Evolutionary conservation across 2,888 invertebrate species (phyloP), one percentile per base, ranked within the genome.

Genomic region (Pachycephus smyrnensis): DNA sequence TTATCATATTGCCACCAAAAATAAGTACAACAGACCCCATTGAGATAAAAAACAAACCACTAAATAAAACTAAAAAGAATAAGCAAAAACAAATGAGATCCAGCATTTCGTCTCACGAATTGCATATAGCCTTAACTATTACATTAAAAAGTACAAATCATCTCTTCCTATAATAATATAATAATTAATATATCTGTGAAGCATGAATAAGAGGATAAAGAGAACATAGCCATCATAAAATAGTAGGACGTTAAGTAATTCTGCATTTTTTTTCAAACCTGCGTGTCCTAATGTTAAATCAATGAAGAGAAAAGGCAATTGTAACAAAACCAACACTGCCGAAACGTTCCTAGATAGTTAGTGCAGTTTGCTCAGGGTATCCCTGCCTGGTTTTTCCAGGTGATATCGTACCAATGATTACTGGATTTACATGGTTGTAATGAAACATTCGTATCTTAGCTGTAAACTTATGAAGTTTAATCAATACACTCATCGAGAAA

Each of bases 71-170:
- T 55, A 55, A 23, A 23, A 23, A 55, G 23, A 76, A 36, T 32
- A 36, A n/a, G 35, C 12, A 15, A 76, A 55, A 55, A 55, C 23
- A 23, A 23, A 55, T 9, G 23, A 55, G 55, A 55, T 23, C 30
- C 6, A 71, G 71, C 71, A 71, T 31, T 71, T 33, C 71, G 33
- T 23, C 12, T 71, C 32, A 31, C 71, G 71, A 71, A 31, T 15
- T 71, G 71, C 71, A 71, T 32, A 31, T 71, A 76, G 76, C 80
- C 74, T 73, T 73, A 71, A 69, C 76, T 30, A 73, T 76, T 33
- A 75, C 40, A 31, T 73, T 36, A 78, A 71, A 80, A 69, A 82
- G 82, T 82, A 82, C 82, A 82, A 82, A 82, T 80, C 79, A 75
- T 71, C 15, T 76, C 73, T 77, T 71, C 30, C 75, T 55, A 55